These are phyloP conservation scores for Acropternis orthonyx DNA, from an alignment of 2,797 vertebrate genomes.

Conservation along the genomic window DNA sequence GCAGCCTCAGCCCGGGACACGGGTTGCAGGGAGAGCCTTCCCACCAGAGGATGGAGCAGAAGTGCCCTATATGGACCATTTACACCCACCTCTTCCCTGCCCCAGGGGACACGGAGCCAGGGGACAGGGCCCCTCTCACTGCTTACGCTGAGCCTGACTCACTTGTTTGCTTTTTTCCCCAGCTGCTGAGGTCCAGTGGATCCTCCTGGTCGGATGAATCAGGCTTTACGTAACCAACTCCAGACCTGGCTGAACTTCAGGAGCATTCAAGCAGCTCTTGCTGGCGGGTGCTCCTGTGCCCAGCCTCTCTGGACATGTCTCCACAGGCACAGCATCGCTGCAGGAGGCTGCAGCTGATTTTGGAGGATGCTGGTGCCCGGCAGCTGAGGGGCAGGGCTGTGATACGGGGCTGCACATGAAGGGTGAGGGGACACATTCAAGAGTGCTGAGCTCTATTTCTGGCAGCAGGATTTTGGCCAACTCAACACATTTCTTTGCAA, in stretches of 20 bases:
- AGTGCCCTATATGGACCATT: neutral
- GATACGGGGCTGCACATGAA: neutral
- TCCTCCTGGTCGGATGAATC: conserved; percentile 32
- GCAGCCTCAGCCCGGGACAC: neutral
- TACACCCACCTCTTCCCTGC: neutral
- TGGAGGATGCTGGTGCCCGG: neutral
- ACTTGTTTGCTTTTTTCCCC: conserved; percentile 34
- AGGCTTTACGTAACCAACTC: conserved; percentile 29
- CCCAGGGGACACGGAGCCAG: accelerated
- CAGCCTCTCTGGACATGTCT: neutral
- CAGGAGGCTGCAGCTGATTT: neutral
- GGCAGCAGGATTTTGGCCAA: conserved; percentile 24
- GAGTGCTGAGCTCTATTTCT: conserved; percentile 20
- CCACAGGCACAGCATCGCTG: neutral
- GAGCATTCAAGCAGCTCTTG: neutral
- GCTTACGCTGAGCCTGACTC: conserved; percentile 54
- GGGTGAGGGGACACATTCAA: neutral
- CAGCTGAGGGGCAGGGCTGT: neutral
- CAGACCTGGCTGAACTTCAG: conserved; percentile 21
- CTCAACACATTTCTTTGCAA: conserved; percentile 42
- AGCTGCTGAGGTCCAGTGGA: conserved; percentile 7
- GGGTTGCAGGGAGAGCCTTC: neutral
- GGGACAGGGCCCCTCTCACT: neutral
- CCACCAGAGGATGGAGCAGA: neutral
- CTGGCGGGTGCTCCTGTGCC: neutral